A percentile compares a stretch with the other conserved stretches of the same genome.
These are phyloP conservation scores for Eristalis intricaria DNA, from an alignment of 2,888 invertebrate genomes.

Conservation along the genomic window DNA sequence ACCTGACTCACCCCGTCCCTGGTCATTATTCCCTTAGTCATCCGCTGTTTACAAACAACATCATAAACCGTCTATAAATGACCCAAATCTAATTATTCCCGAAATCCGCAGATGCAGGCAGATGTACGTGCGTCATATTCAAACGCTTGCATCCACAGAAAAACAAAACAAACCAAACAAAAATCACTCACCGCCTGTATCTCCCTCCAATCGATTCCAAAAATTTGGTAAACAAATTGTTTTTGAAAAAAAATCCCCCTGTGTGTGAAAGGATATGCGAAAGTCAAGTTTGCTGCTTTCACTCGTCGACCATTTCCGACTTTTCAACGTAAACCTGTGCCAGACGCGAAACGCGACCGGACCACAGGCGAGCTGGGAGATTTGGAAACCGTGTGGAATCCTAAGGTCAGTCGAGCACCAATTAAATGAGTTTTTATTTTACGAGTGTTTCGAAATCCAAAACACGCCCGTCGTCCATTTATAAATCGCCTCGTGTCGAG, in stretches of 20 bases:
- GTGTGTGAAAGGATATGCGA: conserved; percentile 24
- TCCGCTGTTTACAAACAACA: not conserved
- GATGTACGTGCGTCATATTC: not conserved
- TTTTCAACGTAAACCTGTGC: not conserved
- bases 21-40: not conserved
- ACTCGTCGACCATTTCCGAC: not conserved
- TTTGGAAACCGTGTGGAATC: not conserved
- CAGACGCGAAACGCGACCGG: not conserved
- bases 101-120: conserved; percentile 1
- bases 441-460: conserved; percentile 28
- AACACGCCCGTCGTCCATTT: not conserved
- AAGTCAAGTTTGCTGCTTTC: conserved; percentile 15
- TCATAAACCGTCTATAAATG: conserved; percentile 1
- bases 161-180: not conserved
- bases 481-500: conserved; percentile 14
- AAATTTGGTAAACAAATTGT: conserved; percentile 21
- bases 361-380: not conserved
- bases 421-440: conserved; percentile 7
- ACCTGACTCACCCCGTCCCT: not conserved
- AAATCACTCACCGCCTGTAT: conserved; percentile 9
- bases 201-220: conserved; percentile 12
- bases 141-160: not conserved
- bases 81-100: not conserved
- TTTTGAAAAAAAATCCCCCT: not conserved
- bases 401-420: conserved; percentile 21